These are phyloP conservation scores for Drosophila biarmipes DNA, from an alignment of 1,140 invertebrate genomes.

Conservation along the genomic window DNA sequence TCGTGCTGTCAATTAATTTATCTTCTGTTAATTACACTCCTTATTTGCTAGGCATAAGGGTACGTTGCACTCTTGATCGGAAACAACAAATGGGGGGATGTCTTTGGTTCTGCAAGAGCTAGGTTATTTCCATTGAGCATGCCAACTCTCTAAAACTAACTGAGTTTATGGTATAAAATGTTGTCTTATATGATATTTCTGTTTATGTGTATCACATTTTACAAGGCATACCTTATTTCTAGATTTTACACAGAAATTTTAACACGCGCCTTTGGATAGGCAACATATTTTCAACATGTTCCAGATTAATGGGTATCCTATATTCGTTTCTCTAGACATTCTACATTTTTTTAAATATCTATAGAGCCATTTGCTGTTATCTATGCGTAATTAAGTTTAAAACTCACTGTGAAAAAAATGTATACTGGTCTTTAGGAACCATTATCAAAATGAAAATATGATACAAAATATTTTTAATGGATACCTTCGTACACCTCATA, in stretches of 20 bases:
- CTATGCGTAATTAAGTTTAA: not conserved
- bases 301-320: not conserved
- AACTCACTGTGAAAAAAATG: not conserved
- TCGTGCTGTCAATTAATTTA: conserved; percentile 73
- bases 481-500: no score
- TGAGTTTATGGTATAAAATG: no score
- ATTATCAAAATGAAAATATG: no score
- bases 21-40: conserved; percentile 66
- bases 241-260: no score
- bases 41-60: conserved; percentile 1
- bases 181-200: no score
- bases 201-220: no score
- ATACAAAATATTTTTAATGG: no score
- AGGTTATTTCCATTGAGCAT: not conserved
- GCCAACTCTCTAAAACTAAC: not conserved
- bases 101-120: not conserved
- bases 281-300: not conserved
- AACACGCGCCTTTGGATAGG: no score
- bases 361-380: not conserved
- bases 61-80: not conserved
- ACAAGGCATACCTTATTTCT: no score
- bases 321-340: not conserved
- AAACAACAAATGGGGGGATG: not conserved
- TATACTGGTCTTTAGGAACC: no score
- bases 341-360: not conserved